Conservation (phyloP, 2,797 vertebrate species). For the Sebastes diaconus region DNA sequence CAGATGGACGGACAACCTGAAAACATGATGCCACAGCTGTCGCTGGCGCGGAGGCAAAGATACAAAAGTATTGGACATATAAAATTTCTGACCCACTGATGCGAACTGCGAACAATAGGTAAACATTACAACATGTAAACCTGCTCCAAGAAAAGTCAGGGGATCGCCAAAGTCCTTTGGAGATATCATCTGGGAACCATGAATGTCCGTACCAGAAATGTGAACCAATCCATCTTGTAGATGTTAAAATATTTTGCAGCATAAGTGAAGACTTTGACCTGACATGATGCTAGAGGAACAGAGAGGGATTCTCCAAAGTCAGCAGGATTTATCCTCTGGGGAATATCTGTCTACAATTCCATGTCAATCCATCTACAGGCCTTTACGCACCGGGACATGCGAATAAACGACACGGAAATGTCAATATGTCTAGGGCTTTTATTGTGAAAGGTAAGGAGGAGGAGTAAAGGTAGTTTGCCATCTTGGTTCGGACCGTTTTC, state of each 20-base stretch:
- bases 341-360: not conserved
- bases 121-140: not conserved
- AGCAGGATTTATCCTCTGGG: not conserved
- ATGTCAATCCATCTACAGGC: not conserved
- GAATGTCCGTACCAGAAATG: not conserved
- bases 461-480: too few species aligned
- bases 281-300: not conserved
- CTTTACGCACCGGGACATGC: too few species aligned
- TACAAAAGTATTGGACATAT: not conserved
- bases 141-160: not conserved
- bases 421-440: too few species aligned
- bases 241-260: not conserved
- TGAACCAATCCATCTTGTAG: not conserved
- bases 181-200: too few species aligned
- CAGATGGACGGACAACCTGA: too few species aligned
- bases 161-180: too few species aligned
- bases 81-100: not conserved
- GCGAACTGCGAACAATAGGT: not conserved
- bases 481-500: too few species aligned
- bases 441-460: too few species aligned
- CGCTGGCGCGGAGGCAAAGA: not conserved
- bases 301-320: not conserved
- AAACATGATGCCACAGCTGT: too few species aligned
- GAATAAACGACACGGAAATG: too few species aligned
- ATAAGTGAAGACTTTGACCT: not conserved